Conservation (phyloP, 92 coral and sea anemone species). For the Plumapathes pennacea region DNA sequence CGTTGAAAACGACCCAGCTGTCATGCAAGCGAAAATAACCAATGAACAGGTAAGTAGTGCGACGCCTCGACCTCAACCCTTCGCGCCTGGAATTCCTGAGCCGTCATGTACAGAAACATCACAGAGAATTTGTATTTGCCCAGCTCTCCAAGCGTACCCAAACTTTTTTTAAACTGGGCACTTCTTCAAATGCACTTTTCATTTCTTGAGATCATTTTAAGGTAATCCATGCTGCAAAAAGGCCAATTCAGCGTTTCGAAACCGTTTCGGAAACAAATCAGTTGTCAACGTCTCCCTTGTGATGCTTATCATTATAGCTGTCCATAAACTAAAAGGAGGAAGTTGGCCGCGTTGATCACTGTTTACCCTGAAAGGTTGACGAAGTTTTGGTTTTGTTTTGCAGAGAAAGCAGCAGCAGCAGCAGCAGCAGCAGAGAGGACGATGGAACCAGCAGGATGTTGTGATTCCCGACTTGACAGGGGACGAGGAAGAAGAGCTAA, state of each 20-base stretch:
- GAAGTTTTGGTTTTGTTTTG: not conserved
- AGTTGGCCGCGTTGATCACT: not conserved
- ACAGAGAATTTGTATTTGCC: too few relatives aligned
- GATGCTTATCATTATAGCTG: not conserved
- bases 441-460: too few relatives aligned
- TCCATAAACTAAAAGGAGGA: not conserved
- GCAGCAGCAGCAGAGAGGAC: too few relatives aligned
- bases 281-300: not conserved
- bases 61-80: too few relatives aligned
- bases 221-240: too few relatives aligned
- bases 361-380: not conserved
- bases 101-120: too few relatives aligned
- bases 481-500: slow-evolving; percentile 84
- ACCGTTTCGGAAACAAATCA: not conserved
- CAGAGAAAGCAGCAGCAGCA: slow-evolving; percentile 22
- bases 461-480: slow-evolving; percentile 33
- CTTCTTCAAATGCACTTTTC: too few relatives aligned
- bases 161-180: too few relatives aligned
- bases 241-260: not conserved
- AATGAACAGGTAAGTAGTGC: slow-evolving; percentile 25
- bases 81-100: too few relatives aligned
- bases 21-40: not conserved
- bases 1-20: slow-evolving; percentile 17
- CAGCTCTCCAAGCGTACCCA: too few relatives aligned
- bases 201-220: too few relatives aligned